Evolutionary conservation across 1,140 invertebrate species (phyloP).

Genomic region (Scaptomyza montana): DNA sequence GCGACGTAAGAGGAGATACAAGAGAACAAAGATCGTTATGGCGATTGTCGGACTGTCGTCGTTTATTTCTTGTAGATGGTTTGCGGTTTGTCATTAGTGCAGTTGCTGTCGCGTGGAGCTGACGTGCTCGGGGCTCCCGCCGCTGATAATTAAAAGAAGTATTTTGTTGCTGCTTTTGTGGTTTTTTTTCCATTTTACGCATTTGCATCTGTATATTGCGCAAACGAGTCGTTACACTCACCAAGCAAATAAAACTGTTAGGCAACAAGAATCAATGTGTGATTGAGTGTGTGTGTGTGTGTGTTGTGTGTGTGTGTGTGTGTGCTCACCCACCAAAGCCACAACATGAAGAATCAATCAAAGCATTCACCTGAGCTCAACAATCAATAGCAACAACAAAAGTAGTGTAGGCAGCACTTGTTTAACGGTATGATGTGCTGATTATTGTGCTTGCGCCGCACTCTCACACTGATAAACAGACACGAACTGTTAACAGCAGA

Average conservation of each 20-base stretch:
- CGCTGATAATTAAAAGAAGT: not conserved
- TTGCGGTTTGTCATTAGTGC: conserved; percentile 4
- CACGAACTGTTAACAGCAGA: conserved; percentile 33
- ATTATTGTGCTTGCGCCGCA: conserved; percentile 1
- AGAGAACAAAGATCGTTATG: not conserved
- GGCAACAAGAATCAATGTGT: conserved; percentile 44
- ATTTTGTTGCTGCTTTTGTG: not conserved
- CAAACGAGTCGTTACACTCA: conserved; percentile 48
- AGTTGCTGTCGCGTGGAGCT: conserved; percentile 44
- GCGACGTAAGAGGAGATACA: conserved; percentile 8
- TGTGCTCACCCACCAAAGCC: not conserved
- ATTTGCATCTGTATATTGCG: conserved; percentile 32
- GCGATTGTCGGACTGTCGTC: not conserved
- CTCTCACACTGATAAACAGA: not conserved
- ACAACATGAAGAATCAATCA: conserved; percentile 36
- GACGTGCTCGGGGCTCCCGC: conserved; percentile 46
- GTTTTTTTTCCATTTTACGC: not conserved
- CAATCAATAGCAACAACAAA: not conserved
- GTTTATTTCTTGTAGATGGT: too few species aligned
- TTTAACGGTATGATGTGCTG: conserved; percentile 35
- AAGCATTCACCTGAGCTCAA: not conserved
- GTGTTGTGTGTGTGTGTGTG: not conserved
- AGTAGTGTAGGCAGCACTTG: conserved; percentile 1
- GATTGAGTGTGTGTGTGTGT: conserved; percentile 1
- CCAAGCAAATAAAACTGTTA: conserved; percentile 45